Base-by-base conservation (phyloP, 1,140 invertebrate species). In the Dryas iulia region DNA sequence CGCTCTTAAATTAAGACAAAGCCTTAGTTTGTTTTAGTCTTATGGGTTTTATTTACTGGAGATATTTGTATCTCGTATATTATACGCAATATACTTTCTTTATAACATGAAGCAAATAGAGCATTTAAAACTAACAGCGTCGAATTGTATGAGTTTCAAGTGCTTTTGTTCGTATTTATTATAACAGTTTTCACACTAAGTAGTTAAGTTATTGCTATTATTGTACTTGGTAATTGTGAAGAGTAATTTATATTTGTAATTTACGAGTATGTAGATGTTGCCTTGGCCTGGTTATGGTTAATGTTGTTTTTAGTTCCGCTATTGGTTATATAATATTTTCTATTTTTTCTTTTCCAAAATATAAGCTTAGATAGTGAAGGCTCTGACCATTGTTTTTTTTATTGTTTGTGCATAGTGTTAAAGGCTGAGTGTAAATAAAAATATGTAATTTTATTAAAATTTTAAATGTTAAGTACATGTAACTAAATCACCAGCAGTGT, bases 41-140 rank as follows among this genome's bases (percentile, higher is more conserved):
- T 63, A 28, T 59, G 61, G 62, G 62, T 53, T 61, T 58, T 73
- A 69, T 73, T 73, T 73, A 59, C 35, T 56, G 59, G 62, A 39
- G 59, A 65, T 69, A 60, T 56, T 60, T 69, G 53, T 60, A 25
- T 25, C 53, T 33, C 35, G 25, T 57, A 65, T 35, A 64, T 47
- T 18, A 47, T 47, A 47, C 39, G 39, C 39, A 47, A 47, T 66
- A 31, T 53, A 60, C 53, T 47, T 56, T 54, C 61, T 64, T 56
- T 56, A 64, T 64, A 64, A 64, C 18, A 14, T 31, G 11, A 63
- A 54, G 31, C 53, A 64, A 64, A 56, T 56, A 23, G 18, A 35
- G 14, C 56, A 28, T 58, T 58, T 56, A 26, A 56, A 56, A 56
- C 53, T 25, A 56, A 56, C 25, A 26, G 23, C 24, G 21, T 26